Base-by-base conservation (phyloP, 2,888 invertebrate species). In the Venustoraphidia nigricollis region DNA sequence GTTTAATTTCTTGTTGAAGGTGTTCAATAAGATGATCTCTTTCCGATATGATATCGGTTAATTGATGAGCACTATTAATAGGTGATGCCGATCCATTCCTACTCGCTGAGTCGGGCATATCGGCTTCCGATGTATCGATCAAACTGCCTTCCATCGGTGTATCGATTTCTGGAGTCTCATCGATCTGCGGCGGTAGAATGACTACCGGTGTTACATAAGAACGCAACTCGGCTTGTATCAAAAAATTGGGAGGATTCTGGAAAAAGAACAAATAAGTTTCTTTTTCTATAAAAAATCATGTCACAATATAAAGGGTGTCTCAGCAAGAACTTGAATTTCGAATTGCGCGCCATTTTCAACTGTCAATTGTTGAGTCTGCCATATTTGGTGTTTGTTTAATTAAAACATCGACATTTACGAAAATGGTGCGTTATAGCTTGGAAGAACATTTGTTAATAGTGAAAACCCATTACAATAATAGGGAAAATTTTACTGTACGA, bases 201-300 rank as follows among this genome's bases (percentile, higher is more conserved):
- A 92, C 95, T 53, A 94, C 93, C 1, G 96, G 96, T 2, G 95
- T 88, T 47, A 92, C 86, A 62, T 98, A 97, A 17, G 87, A 87
- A 47, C 88, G 83, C 60, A 98, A 79, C 63, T 96, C 96, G 42
- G 93, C 84, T 71, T 91, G 83, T 52, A 87, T 77, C 53, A 93
- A 72, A 70, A 98, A 97, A 68, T 98, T 97, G 1, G 97, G 98
- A 50, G 96, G 92, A 58, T 83, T 81, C 69, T 83, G 57, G 34
- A 67, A 63, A 51, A 52, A 50, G 53, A 48, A 8, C 35, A 10
- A 47, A 36, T 36, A 14, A 42, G 48, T 55, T n/a, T 35, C 11
- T 46, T 34, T 42, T 2, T 44, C 49, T 17, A 41, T 44, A 38
- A 47, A 41, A 43, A 46, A 13, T 36, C 37, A 9, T 34, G 13